phyloP scores from a whole-genome alignment of 2,888 invertebrate genomes.

The Caenorhabditis sp. region DNA sequence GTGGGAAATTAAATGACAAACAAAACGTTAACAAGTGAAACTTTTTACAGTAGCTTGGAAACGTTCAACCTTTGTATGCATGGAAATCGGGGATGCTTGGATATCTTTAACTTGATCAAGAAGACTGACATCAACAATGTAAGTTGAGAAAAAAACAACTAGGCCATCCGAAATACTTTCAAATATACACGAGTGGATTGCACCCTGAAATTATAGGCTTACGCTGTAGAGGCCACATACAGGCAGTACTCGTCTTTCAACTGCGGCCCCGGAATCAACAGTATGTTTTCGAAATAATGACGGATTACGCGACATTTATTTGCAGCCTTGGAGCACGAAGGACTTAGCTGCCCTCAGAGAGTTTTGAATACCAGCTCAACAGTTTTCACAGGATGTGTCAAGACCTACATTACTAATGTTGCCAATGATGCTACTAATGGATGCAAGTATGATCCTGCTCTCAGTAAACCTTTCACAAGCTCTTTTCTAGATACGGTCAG shows the following conservation, averaged over 20 bases:
- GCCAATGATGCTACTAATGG: slow-evolving; percentile 53
- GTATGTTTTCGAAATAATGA: slow-evolving; percentile 26
- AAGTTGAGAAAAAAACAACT: slow-evolving; percentile 13
- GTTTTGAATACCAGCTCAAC: slow-evolving; percentile 46
- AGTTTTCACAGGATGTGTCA: slow-evolving; percentile 52
- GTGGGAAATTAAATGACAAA: slow-evolving; percentile 28
- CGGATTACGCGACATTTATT: too few relatives aligned
- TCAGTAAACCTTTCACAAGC: background rate
- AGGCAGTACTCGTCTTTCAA: slow-evolving; percentile 60
- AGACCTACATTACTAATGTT: slow-evolving; percentile 52
- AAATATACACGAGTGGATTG: slow-evolving; percentile 1
- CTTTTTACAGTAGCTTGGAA: slow-evolving; percentile 56
- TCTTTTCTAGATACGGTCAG: slow-evolving; percentile 56
- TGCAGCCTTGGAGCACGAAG: slow-evolving; percentile 58
- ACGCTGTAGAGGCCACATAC: slow-evolving; percentile 56
- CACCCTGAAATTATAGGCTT: slow-evolving; percentile 51
- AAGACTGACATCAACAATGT: slow-evolving; percentile 64
- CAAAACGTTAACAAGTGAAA: background rate
- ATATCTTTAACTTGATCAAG: slow-evolving; percentile 48
- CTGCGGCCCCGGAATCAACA: slow-evolving; percentile 66
- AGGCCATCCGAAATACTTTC: background rate
- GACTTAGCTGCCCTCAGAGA: slow-evolving; percentile 57
- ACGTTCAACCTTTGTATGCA: slow-evolving; percentile 61
- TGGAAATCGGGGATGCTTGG: slow-evolving; percentile 53
- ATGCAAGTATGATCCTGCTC: slow-evolving; percentile 49